Base-by-base conservation (phyloP, 2,113 vertebrate genomes). In the Jaculus jaculus region DNA sequence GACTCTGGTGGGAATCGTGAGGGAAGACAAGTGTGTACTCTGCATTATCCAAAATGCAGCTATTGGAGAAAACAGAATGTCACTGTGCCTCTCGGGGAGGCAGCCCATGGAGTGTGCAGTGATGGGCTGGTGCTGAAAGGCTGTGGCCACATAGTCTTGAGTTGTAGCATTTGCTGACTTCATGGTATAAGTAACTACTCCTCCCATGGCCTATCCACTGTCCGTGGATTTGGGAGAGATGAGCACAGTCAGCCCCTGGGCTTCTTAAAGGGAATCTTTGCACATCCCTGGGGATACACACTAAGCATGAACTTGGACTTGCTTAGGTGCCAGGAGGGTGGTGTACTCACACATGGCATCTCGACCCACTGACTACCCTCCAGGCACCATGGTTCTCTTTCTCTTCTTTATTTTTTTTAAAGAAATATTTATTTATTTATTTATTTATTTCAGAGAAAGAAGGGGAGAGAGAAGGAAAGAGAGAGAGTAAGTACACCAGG, bases 1-100 rank as follows among this genome's bases (percentile, higher is more conserved):
- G 87, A 74, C 71, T 95, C 94, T 95, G 63, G n/a, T 96, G 96
- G 96, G 95, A 96, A 75, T 71, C 26, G 18, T 51, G 74, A 80
- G 87, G 68, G 83, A 68, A 77, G 90, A 95, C 69, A 65, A 94
- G 93, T 58, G 77, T 96, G 89, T 80, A 30, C 87, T 83, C 60
- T 60, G 86, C 21, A 1, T 73, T 92, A 87, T 65, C 54, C 77
- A 90, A 89, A 95, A 94, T 11, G 79, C 26, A 69, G 74, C 80
- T 85, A 9, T 78, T 84, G 78, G 73, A 84, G 87, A 72, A 74
- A 83, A 69, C 54, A 6, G 81, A 83, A 80, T 26, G 79, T 80
- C 71, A 9, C 51, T 21, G 24, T 42, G 84, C 90, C 93, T 90
- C 87, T 66, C 0, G 0, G 83, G 93, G 75, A 93, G 78, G 60